Conservation (phyloP, 2,888 invertebrate species). For the Anaspis maculata region DNA sequence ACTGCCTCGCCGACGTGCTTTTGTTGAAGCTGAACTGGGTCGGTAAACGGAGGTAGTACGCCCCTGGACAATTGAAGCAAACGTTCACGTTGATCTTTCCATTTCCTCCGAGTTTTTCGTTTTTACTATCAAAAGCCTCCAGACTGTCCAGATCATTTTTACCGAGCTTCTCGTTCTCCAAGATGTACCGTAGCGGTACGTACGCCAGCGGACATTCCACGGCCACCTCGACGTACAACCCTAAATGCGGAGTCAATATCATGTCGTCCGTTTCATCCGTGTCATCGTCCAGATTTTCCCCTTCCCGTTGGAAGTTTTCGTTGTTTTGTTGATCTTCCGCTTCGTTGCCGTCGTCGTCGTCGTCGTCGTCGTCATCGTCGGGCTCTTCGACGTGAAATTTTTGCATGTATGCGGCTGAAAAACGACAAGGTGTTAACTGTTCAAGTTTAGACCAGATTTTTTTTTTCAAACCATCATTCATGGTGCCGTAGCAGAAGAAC, state of each 20-base stretch:
- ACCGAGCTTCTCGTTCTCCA: conserved; percentile 9
- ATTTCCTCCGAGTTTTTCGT: conserved; percentile 1
- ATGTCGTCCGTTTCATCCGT: too few species aligned
- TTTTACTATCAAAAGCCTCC: too few species aligned
- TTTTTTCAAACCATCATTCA: conserved; percentile 31
- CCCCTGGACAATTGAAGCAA: conserved; percentile 29
- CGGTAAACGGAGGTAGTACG: conserved; percentile 29
- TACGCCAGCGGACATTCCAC: conserved; percentile 28
- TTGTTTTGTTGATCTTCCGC: neutral
- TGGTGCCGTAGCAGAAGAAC: conserved; percentile 36
- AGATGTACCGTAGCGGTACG: conserved; percentile 26
- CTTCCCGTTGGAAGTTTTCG: neutral
- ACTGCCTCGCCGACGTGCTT: too few species aligned
- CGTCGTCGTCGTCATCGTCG: conserved; percentile 22
- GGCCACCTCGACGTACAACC: conserved; percentile 27
- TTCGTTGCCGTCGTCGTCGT: conserved; percentile 16
- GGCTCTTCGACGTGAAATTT: conserved; percentile 28
- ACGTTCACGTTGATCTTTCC: conserved; percentile 12
- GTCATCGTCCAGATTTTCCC: neutral
- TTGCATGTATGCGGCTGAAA: conserved; percentile 29
- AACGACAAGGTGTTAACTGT: conserved; percentile 1
- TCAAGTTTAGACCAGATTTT: neutral
- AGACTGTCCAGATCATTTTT: too few species aligned
- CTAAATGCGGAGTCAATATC: conserved; percentile 24
- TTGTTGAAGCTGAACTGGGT: too few species aligned